phyloP scores from a whole-genome alignment of 2,888 invertebrate species.

The Caenorhabditis wallacei region DNA sequence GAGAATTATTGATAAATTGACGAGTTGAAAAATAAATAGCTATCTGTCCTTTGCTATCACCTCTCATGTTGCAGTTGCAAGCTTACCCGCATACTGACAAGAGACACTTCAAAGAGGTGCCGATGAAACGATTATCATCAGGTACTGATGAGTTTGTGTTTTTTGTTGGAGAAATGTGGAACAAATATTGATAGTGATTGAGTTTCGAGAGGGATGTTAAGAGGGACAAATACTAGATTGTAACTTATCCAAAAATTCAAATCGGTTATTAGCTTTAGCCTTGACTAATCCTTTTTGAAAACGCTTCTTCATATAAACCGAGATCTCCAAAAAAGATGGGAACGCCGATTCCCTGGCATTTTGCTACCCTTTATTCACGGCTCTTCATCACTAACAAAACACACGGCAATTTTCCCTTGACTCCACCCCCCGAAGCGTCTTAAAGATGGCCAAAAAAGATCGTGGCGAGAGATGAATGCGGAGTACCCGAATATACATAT shows the following conservation, averaged over 20 bases:
- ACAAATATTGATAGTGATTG: conserved; percentile 21
- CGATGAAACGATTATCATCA: conserved; percentile 37
- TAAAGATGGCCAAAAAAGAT: conserved; percentile 21
- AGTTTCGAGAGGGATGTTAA: neutral
- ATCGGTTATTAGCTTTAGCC: too few relatives aligned
- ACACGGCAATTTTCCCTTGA: conserved; percentile 21
- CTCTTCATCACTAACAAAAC: conserved; percentile 14
- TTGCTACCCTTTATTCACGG: neutral
- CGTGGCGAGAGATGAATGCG: conserved; percentile 9
- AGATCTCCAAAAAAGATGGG: neutral
- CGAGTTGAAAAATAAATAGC: conserved; percentile 53
- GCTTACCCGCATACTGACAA: conserved; percentile 21
- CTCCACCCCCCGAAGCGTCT: neutral
- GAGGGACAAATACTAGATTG: neutral
- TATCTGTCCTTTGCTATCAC: conserved; percentile 19
- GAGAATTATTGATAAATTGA: conserved; percentile 53
- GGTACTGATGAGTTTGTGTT: conserved; percentile 21
- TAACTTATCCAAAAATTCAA: too few relatives aligned
- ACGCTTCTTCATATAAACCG: too few relatives aligned
- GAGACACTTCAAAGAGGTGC: conserved; percentile 56
- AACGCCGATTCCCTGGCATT: neutral
- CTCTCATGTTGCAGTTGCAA: conserved; percentile 36
- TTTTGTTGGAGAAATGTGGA: conserved; percentile 19
- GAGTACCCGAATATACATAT: conserved; percentile 52
- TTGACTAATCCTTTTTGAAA: too few relatives aligned